Evolutionary conservation across 2,113 vertebrate species (phyloP).

Genomic region (Phrynosoma platyrhinos): DNA sequence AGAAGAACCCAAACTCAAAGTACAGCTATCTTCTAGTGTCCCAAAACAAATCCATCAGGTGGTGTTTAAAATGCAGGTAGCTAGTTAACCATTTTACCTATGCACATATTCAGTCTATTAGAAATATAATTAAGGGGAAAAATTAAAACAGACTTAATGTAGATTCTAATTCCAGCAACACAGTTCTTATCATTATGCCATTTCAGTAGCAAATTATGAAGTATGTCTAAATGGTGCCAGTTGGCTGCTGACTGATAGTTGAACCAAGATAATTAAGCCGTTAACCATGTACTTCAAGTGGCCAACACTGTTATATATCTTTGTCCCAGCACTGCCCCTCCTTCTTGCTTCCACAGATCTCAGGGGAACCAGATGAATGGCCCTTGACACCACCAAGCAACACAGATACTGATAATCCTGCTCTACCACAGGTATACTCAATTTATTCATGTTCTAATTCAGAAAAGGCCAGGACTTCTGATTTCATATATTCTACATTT

Average conservation of each 20-base stretch:
- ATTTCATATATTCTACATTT: slow-evolving; percentile 50
- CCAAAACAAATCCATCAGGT: slow-evolving; percentile 83
- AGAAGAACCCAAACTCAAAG: slow-evolving; percentile 75
- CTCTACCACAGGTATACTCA: slow-evolving; percentile 75
- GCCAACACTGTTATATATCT: slow-evolving; percentile 79
- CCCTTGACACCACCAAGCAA: slow-evolving; percentile 79
- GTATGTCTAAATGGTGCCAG: slow-evolving; percentile 64
- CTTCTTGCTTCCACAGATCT: slow-evolving; percentile 75
- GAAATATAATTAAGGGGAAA: slow-evolving; percentile 82
- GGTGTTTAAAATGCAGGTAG: slow-evolving; percentile 80
- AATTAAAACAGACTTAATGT: slow-evolving; percentile 79
- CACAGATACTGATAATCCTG: slow-evolving; percentile 73
- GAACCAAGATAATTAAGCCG: slow-evolving; percentile 82
- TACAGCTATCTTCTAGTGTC: slow-evolving; percentile 77
- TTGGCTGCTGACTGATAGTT: slow-evolving; percentile 79
- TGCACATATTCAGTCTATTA: slow-evolving; percentile 79
- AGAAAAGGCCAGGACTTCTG: slow-evolving; percentile 58
- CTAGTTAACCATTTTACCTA: slow-evolving; percentile 81
- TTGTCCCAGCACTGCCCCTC: slow-evolving; percentile 74
- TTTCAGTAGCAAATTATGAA: slow-evolving; percentile 76
- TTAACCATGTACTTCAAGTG: slow-evolving; percentile 81
- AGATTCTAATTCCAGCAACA: slow-evolving; percentile 69
- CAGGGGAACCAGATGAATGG: slow-evolving; percentile 78
- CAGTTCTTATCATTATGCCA: slow-evolving; percentile 74
- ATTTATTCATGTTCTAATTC: slow-evolving; percentile 69